Conservation (phyloP, 2,888 invertebrate genomes). For the Dione juno region DNA sequence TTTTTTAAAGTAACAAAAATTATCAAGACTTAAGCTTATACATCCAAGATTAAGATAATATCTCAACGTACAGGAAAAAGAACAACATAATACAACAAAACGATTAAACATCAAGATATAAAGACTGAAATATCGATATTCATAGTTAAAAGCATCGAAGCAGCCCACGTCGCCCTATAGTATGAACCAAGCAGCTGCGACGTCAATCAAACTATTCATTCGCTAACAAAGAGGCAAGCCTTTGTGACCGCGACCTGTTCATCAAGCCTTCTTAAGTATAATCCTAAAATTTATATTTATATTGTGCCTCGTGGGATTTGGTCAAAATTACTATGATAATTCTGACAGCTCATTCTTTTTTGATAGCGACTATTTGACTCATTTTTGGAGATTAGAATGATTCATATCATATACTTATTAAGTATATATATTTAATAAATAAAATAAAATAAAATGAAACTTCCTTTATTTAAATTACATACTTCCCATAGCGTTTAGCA, state of each 20-base stretch:
- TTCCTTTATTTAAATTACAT: background rate
- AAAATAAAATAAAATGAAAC: background rate
- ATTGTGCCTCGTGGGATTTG: background rate
- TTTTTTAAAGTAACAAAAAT: too few species aligned
- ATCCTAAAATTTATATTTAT: conserved; percentile 23
- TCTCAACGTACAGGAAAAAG: background rate
- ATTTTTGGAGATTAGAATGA: background rate
- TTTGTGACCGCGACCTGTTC: conserved; percentile 25
- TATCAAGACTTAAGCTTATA: too few species aligned
- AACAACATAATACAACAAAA: conserved; percentile 12
- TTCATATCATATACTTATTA: background rate
- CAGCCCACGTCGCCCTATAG: conserved; percentile 59
- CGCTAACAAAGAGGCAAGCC: conserved; percentile 55
- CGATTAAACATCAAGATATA: conserved; percentile 27
- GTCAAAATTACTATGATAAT: background rate
- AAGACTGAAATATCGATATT: conserved; percentile 15
- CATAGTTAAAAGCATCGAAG: conserved; percentile 42
- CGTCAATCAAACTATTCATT: conserved; percentile 66
- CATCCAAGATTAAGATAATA: background rate
- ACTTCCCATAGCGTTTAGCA: background rate
- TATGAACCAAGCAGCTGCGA: conserved; percentile 65
- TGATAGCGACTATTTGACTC: background rate
- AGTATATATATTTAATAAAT: too few species aligned
- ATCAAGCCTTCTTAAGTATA: conserved; percentile 11
- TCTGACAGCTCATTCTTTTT: background rate